A percentile compares a stretch with the other conserved stretches of the same genome.
Conservation (phyloP, 2,888 invertebrate genomes). For the Hypercompe scribonia region DNA sequence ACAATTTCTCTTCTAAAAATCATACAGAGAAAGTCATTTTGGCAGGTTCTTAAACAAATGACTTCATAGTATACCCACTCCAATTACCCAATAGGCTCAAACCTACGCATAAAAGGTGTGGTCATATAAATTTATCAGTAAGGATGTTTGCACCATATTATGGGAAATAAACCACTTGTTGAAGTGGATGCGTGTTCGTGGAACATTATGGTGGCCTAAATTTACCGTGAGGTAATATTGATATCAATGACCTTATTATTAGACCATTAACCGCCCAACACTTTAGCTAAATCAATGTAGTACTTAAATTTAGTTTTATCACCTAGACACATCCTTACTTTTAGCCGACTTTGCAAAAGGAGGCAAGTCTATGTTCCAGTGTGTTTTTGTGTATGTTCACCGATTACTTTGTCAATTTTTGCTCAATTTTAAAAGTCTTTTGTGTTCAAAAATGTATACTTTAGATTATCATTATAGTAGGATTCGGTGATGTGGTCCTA, state of each 20-base stretch:
- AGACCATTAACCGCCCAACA: conserved; percentile 23
- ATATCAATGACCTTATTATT: conserved; percentile 53
- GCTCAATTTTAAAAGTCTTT: too few relatives aligned
- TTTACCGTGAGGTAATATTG: conserved; percentile 45
- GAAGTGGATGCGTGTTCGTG: conserved; percentile 51
- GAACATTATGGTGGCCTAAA: conserved; percentile 40
- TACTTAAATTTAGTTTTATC: conserved; percentile 2
- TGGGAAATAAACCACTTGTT: conserved; percentile 69
- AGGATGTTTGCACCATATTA: conserved; percentile 52
- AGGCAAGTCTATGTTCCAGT: too few relatives aligned
- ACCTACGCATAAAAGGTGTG: conserved; percentile 24
- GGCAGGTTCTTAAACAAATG: too few relatives aligned
- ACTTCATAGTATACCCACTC: background rate
- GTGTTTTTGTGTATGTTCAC: too few relatives aligned
- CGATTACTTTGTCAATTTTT: too few relatives aligned
- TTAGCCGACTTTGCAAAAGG: too few relatives aligned
- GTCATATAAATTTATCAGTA: conserved; percentile 46
- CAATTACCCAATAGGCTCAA: background rate
- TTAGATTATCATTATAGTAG: too few relatives aligned
- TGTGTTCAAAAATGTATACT: too few relatives aligned
- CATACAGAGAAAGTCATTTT: too few relatives aligned
- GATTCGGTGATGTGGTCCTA: too few relatives aligned
- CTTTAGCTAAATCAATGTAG: conserved; percentile 16
- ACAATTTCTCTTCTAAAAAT: background rate
- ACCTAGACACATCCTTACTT: background rate